phyloP scores from a whole-genome alignment of 2,797 vertebrate genomes.

The Enteromius fasciolatus region DNA sequence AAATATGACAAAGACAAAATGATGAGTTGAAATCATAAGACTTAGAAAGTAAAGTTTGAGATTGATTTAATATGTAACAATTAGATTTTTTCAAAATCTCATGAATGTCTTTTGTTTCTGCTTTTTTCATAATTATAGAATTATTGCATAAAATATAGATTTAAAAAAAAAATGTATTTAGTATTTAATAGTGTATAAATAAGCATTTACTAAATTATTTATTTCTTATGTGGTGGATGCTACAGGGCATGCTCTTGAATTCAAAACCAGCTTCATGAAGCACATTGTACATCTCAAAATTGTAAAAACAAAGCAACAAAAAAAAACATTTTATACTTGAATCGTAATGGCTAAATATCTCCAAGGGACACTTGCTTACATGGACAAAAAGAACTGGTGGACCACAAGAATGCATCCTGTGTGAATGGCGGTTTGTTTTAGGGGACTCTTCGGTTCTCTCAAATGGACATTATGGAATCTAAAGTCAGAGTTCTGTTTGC shows the following conservation, averaged over 20 bases:
- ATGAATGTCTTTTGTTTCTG: background rate
- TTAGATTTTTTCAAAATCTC: background rate
- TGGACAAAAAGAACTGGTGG: background rate
- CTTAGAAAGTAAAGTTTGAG: background rate
- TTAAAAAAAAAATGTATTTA: background rate
- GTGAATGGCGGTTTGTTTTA: constrained; percentile 1
- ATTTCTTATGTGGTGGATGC: background rate
- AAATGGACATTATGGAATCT: constrained; percentile 24
- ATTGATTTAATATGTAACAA: background rate
- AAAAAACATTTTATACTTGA: background rate
- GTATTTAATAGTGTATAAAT: background rate
- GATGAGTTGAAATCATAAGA: background rate
- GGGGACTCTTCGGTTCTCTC: background rate
- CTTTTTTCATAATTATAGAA: background rate
- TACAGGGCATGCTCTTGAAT: background rate
- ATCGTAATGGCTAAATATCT: background rate
- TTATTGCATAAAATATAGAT: background rate
- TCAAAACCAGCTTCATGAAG: background rate
- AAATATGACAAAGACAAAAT: background rate
- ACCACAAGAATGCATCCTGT: background rate
- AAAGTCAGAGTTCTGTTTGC: background rate
- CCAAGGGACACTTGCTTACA: background rate
- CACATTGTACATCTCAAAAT: background rate
- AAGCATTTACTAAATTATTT: background rate
- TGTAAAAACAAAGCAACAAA: background rate